Conservation (phyloP, 1,140 invertebrate genomes). For the Palaemon carinicauda region DNA sequence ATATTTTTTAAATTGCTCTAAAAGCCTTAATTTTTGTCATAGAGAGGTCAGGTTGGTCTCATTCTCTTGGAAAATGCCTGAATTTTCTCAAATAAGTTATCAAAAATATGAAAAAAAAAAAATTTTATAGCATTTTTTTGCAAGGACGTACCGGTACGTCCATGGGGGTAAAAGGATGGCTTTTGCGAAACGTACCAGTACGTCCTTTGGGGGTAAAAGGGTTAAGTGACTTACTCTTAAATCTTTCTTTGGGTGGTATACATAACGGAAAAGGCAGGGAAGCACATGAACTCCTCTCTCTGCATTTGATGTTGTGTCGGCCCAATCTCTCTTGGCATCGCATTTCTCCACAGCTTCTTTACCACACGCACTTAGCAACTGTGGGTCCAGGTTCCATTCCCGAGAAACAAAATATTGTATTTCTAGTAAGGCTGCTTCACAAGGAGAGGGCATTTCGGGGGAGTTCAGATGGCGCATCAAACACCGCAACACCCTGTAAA, state of each 20-base stretch:
- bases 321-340: conserved; percentile 81
- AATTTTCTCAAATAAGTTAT: no score
- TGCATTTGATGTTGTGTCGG: conserved; percentile 68
- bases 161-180: no score
- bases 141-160: no score
- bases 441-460: conserved; percentile 84
- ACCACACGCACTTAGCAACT: conserved; percentile 86
- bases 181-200: no score
- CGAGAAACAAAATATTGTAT: conserved; percentile 97
- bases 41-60: no score
- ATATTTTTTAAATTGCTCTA: no score
- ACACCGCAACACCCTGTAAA: conserved; percentile 86
- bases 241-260: conserved; percentile 77
- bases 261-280: conserved; percentile 90
- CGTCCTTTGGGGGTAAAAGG: no score
- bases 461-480: conserved; percentile 91
- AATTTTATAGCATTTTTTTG: no score
- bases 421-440: conserved; percentile 90
- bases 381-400: conserved; percentile 92
- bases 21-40: no score
- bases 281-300: conserved; percentile 82
- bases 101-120: no score
- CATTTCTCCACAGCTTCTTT: conserved; percentile 85
- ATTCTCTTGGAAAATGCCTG: no score
- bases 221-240: conserved; percentile 67